A percentile compares a stretch with the other conserved stretches of the same genome.
Conservation (phyloP, 2,888 invertebrate species). For the Panopea generosa region DNA sequence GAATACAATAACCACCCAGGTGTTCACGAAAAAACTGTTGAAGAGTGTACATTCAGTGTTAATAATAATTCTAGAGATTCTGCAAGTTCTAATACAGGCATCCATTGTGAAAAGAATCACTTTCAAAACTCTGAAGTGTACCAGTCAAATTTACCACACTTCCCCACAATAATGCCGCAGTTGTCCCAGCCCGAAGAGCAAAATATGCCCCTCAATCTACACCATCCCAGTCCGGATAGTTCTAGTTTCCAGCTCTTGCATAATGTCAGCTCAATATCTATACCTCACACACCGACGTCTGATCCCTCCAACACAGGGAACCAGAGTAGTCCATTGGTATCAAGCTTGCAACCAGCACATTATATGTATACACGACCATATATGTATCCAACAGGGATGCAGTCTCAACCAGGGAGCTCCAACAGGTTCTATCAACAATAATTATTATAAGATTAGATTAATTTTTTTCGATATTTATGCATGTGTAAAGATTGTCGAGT, state of each 20-base stretch:
- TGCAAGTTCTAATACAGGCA: background rate
- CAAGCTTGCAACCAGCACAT: constrained; percentile 20
- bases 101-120: background rate
- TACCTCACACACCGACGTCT: background rate
- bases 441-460: too few species aligned
- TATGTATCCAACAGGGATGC: constrained; percentile 32
- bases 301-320: background rate
- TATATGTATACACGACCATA: constrained; percentile 64
- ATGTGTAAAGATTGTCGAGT: too few species aligned
- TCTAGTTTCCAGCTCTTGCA: constrained; percentile 1
- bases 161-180: constrained; percentile 41
- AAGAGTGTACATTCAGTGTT: background rate
- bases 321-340: constrained; percentile 4
- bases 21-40: constrained; percentile 16
- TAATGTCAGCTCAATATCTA: constrained; percentile 1
- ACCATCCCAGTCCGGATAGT: constrained; percentile 3
- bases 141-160: constrained; percentile 51
- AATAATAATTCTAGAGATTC: constrained; percentile 14
- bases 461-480: too few species aligned
- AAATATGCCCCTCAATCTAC: constrained; percentile 22
- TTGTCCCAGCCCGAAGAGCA: constrained; percentile 21
- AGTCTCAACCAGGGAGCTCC: constrained; percentile 6
- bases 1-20: constrained; percentile 22
- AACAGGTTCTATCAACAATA: constrained; percentile 21
- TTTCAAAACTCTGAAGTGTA: constrained; percentile 17